A percentile compares a stretch with the other conserved stretches of the same genome.
Evolutionary conservation across 2,888 invertebrate species (phyloP).

Genomic region (Adelphocoris suturalis): DNA sequence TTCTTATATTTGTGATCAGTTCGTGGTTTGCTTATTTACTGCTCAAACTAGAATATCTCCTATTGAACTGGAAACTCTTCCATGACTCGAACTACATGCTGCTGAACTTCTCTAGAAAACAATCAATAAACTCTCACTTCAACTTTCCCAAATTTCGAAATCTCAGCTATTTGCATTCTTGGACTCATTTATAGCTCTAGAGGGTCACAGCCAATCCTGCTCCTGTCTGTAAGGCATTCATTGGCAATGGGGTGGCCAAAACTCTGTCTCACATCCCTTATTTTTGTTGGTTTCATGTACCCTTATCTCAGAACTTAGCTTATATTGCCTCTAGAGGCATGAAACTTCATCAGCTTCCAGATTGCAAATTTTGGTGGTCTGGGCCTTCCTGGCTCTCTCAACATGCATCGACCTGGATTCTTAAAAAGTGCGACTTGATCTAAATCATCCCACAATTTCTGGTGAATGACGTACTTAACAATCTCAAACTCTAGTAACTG

Average conservation of each 20-base stretch:
- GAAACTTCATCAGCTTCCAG: not conserved
- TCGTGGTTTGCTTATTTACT: not conserved
- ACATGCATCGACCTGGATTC: not conserved
- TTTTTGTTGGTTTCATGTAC: not conserved
- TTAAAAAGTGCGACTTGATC: too few species aligned
- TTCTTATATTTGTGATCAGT: too few species aligned
- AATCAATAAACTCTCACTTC: not conserved
- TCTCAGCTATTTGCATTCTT: not conserved
- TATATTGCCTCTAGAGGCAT: not conserved
- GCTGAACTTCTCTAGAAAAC: not conserved
- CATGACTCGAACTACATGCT: not conserved
- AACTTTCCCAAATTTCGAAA: not conserved
- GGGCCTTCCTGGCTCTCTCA: not conserved
- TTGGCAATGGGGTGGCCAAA: not conserved
- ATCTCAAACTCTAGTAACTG: too few species aligned
- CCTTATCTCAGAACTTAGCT: not conserved
- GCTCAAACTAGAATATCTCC: not conserved
- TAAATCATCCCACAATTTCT: too few species aligned
- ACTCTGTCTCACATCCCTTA: not conserved
- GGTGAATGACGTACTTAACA: too few species aligned
- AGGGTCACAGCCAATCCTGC: conserved; percentile 25
- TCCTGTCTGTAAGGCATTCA: conserved; percentile 20
- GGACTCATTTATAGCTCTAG: not conserved
- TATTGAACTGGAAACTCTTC: not conserved
- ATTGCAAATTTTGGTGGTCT: not conserved